phyloP scores from a whole-genome alignment of 2,797 vertebrate species.

The Carduelis carduelis region DNA sequence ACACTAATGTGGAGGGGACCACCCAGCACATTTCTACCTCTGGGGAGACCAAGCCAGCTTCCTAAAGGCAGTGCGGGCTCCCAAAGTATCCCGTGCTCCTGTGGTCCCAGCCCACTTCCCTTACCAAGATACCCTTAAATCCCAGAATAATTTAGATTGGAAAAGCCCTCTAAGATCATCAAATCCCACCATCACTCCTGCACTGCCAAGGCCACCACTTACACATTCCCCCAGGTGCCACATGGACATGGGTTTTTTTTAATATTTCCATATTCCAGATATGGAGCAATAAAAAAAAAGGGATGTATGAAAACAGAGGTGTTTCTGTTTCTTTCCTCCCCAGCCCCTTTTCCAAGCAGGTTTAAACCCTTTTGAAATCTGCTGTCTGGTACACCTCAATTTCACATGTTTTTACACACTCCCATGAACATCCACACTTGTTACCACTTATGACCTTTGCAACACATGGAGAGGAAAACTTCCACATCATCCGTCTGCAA shows the following conservation, averaged over 20 bases:
- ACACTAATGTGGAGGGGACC: neutral
- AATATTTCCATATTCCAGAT: neutral
- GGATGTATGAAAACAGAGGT: neutral
- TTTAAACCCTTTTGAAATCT: neutral
- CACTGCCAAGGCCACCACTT: neutral
- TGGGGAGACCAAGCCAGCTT: neutral
- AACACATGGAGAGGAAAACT: neutral
- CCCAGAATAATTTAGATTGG: neutral
- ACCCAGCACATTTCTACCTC: fast-evolving
- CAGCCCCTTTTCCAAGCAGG: neutral
- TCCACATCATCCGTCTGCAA: fast-evolving
- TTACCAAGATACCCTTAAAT: neutral
- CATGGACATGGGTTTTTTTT: fast-evolving
- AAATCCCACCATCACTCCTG: neutral
- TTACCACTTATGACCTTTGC: neutral
- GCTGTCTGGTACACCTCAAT: neutral
- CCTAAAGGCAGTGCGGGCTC: neutral
- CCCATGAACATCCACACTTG: neutral
- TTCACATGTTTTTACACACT: neutral
- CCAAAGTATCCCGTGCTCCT: neutral
- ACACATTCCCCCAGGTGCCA: neutral
- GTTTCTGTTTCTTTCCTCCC: neutral
- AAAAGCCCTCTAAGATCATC: neutral
- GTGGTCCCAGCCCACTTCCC: neutral
- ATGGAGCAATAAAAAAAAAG: neutral